Conservation (phyloP, 2,113 vertebrate genomes). For the Mesocricetus auratus region DNA sequence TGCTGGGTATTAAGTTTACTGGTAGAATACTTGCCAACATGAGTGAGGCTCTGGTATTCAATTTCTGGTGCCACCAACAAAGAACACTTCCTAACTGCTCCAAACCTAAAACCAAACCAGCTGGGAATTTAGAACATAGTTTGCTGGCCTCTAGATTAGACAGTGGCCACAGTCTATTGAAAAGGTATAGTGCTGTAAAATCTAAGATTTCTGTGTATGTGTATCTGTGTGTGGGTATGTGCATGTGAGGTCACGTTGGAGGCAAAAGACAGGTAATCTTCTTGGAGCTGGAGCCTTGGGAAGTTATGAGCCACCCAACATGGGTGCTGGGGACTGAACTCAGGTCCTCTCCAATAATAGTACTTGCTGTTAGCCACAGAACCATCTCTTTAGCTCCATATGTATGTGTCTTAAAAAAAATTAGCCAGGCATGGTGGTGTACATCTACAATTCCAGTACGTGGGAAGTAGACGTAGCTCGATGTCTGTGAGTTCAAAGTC, state of each 20-base stretch:
- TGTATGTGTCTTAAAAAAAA: background rate
- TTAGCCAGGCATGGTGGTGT: background rate
- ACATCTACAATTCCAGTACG: background rate
- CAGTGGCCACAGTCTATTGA: background rate
- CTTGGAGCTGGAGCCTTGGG: background rate
- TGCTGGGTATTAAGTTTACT: too few species aligned
- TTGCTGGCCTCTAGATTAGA: background rate
- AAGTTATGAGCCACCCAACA: background rate
- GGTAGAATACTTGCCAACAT: background rate
- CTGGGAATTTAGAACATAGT: background rate
- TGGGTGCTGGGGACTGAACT: background rate
- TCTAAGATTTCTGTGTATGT: background rate
- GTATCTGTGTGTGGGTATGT: too few species aligned
- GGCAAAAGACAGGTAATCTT: background rate
- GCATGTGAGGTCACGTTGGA: too few species aligned
- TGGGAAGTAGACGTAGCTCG: background rate
- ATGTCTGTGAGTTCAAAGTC: background rate
- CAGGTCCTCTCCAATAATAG: background rate
- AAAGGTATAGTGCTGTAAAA: background rate
- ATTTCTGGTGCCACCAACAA: background rate
- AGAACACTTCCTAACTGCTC: background rate
- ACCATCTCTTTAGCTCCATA: background rate
- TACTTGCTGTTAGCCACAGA: background rate
- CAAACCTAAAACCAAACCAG: background rate
- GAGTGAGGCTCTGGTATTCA: background rate